Conservation (phyloP, 1,140 invertebrate species). For the Coptotermes formosanus region DNA sequence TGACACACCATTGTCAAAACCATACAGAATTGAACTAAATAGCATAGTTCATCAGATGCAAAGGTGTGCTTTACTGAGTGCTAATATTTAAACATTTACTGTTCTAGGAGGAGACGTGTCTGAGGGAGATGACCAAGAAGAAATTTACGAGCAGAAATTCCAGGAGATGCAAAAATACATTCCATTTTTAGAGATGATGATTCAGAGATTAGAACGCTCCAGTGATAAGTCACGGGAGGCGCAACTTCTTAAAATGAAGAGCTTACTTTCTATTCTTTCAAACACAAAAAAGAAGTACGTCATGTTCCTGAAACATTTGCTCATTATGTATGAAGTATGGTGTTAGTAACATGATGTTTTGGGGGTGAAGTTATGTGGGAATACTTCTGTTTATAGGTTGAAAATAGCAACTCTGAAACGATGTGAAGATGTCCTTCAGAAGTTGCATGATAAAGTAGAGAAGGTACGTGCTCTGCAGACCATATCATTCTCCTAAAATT, state of each 20-base stretch:
- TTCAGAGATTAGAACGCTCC: slow-evolving; percentile 55
- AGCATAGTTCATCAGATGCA: no score
- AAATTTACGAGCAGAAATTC: slow-evolving; percentile 59
- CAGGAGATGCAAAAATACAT: slow-evolving; percentile 65
- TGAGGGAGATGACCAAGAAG: slow-evolving; percentile 20
- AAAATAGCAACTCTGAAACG: slow-evolving; percentile 62
- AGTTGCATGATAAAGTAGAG: slow-evolving; percentile 61
- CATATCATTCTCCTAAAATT: background rate
- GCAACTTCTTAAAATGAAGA: slow-evolving; percentile 60
- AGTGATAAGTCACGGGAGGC: slow-evolving; percentile 54
- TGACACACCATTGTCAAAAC: no score
- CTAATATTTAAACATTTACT: background rate
- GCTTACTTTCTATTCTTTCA: slow-evolving; percentile 58
- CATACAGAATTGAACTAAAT: no score
- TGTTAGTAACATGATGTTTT: no score
- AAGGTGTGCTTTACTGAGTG: background rate
- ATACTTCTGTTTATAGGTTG: slow-evolving; percentile 52
- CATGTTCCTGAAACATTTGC: background rate
- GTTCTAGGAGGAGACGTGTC: background rate
- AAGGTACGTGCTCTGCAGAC: slow-evolving; percentile 48
- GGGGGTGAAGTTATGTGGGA: background rate
- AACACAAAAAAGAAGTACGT: slow-evolving; percentile 60
- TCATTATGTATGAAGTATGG: no score
- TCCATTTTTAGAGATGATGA: slow-evolving; percentile 64
- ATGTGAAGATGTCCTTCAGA: slow-evolving; percentile 63